These are phyloP conservation scores for Lineus longissimus DNA, from an alignment of 1,140 invertebrate species.

Conservation along the genomic window DNA sequence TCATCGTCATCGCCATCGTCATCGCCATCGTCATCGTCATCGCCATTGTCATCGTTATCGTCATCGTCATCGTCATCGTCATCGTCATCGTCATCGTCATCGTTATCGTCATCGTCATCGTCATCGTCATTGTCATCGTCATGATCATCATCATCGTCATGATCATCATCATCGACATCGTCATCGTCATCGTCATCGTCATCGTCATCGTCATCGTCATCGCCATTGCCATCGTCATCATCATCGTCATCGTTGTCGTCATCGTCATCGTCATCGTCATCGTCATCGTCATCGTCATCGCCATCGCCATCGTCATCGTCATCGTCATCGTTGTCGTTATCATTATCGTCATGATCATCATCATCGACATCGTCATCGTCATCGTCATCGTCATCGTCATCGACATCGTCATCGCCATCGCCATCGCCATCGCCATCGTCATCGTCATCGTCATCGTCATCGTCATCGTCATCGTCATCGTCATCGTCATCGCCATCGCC, in stretches of 20 bases:
- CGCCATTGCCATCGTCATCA: not conserved
- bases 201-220: not conserved
- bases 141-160: too few relatives aligned
- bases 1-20: slow-evolving; percentile 11
- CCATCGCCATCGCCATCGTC: not conserved
- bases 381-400: not conserved
- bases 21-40: slow-evolving; percentile 1
- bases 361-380: too few relatives aligned
- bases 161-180: not conserved
- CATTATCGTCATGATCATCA: too few relatives aligned
- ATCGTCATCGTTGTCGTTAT: not conserved
- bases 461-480: not conserved
- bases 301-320: not conserved
- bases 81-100: not conserved
- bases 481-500: slow-evolving; percentile 4
- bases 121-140: not conserved
- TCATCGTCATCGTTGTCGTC: not conserved
- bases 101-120: slow-evolving; percentile 9
- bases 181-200: slow-evolving; percentile 3
- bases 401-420: not conserved
- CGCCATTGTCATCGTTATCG: slow-evolving; percentile 7
- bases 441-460: not conserved
- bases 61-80: not conserved
- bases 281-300: not conserved
- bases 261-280: slow-evolving; percentile 20